Percentiles rank a stretch among this genome's conserved stretches.
Conservation (phyloP, 2,888 invertebrate species). For the Habroteleia sp. region DNA sequence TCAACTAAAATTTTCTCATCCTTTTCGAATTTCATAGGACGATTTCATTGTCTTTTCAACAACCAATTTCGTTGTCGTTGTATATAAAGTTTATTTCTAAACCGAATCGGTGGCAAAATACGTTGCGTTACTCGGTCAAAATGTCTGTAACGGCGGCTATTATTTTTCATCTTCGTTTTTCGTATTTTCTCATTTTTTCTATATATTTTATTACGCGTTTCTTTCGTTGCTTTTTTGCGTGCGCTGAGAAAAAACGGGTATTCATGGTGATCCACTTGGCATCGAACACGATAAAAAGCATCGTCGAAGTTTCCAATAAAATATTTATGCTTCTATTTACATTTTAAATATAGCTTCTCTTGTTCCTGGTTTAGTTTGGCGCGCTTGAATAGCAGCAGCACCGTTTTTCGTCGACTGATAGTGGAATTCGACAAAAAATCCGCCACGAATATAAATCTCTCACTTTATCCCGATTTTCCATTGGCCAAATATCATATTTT, state of each 20-base stretch:
- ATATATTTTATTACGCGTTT: slow-evolving; percentile 42
- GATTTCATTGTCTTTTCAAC: too few relatives aligned
- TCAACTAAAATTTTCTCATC: too few relatives aligned
- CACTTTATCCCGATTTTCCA: slow-evolving; percentile 28
- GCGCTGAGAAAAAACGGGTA: slow-evolving; percentile 20
- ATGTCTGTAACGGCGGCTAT: too few relatives aligned
- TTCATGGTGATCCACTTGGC: slow-evolving; percentile 54
- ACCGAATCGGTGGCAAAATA: too few relatives aligned
- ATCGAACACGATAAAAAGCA: slow-evolving; percentile 58
- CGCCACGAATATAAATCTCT: slow-evolving; percentile 50
- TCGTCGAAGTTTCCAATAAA: slow-evolving; percentile 68
- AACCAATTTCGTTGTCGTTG: too few relatives aligned
- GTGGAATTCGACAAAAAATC: slow-evolving; percentile 42
- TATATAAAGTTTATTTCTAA: too few relatives aligned
- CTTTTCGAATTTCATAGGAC: too few relatives aligned
- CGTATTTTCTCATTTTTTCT: background rate
- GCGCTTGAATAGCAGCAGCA: slow-evolving; percentile 43
- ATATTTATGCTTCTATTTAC: slow-evolving; percentile 75
- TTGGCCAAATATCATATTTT: slow-evolving; percentile 43
- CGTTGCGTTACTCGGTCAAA: too few relatives aligned
- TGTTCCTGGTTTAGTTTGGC: slow-evolving; percentile 42
- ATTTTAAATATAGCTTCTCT: slow-evolving; percentile 69
- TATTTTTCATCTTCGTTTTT: background rate
- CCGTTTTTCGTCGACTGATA: slow-evolving; percentile 48
- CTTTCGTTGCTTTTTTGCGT: slow-evolving; percentile 34